Evolutionary conservation across 2,797 vertebrate species (phyloP).

Genomic region (Macroramphosus scolopax): DNA sequence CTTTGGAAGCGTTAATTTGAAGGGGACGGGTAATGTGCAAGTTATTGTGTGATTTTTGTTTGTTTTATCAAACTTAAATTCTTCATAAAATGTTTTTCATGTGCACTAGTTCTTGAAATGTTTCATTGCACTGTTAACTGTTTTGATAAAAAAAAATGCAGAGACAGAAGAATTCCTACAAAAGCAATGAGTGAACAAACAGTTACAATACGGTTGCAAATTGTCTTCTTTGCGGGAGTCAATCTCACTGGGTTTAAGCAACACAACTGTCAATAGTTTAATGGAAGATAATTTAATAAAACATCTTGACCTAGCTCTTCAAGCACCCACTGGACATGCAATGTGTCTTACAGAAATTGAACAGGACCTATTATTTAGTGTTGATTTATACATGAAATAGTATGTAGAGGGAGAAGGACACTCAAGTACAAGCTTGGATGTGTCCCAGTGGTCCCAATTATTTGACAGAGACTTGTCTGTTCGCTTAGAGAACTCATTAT

Average conservation of each 20-base stretch:
- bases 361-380: too few species aligned
- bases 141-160: constrained; percentile 52
- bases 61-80: constrained; percentile 55
- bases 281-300: not conserved
- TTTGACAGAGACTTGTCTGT: constrained; percentile 63
- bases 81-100: constrained; percentile 68
- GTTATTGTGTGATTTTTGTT: constrained; percentile 71
- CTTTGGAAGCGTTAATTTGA: constrained; percentile 80
- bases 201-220: constrained; percentile 14
- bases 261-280: not conserved
- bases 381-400: not conserved
- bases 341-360: too few species aligned
- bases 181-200: constrained; percentile 75
- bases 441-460: constrained; percentile 27
- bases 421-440: constrained; percentile 11
- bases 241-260: constrained; percentile 33
- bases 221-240: constrained; percentile 30
- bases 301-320: not conserved
- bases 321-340: not conserved
- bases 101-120: constrained; percentile 68
- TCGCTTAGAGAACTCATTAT: constrained; percentile 39
- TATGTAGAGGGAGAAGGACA: constrained; percentile 5
- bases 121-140: constrained; percentile 69
- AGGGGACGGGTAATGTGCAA: constrained; percentile 74
- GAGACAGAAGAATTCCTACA: constrained; percentile 37